A percentile compares a stretch with the other conserved stretches of the same genome.
These are phyloP conservation scores for Linnaemya tessellans DNA, from an alignment of 2,888 invertebrate genomes.

Conservation along the genomic window DNA sequence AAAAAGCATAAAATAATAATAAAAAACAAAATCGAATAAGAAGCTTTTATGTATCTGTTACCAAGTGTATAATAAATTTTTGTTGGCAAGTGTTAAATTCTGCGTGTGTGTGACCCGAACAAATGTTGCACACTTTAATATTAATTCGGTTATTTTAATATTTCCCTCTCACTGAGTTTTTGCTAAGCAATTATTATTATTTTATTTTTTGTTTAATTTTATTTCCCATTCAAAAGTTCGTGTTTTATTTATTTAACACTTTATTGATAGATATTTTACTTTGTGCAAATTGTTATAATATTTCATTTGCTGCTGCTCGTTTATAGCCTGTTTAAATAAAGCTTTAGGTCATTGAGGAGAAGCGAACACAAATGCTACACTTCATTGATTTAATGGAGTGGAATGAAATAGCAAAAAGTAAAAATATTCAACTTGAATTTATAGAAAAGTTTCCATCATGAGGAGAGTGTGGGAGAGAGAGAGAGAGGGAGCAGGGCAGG, in stretches of 20 bases:
- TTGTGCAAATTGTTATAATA: neutral
- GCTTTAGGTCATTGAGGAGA: constrained; percentile 1
- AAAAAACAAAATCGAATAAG: too few species aligned
- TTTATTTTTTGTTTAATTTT: neutral
- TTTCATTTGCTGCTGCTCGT: neutral
- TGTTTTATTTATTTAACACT: neutral
- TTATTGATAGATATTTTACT: neutral
- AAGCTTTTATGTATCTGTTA: neutral
- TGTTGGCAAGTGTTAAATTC: neutral
- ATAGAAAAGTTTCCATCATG: neutral
- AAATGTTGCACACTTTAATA: neutral
- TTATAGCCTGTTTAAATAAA: neutral
- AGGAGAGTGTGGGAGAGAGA: too few species aligned
- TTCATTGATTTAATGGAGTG: neutral
- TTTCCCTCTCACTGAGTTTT: too few species aligned
- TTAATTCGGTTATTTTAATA: neutral
- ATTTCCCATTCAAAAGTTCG: neutral
- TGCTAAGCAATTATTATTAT: neutral
- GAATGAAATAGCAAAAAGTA: neutral
- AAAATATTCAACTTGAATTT: neutral
- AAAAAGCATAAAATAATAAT: too few species aligned
- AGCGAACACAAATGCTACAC: constrained; percentile 3
- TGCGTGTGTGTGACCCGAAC: neutral
- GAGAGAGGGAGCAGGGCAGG: neutral
- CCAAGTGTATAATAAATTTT: neutral